Percentiles rank a stretch among this genome's conserved stretches.
These are phyloP conservation scores for Mastomys coucha DNA, from an alignment of 2,113 vertebrate species.

Conservation along the genomic window DNA sequence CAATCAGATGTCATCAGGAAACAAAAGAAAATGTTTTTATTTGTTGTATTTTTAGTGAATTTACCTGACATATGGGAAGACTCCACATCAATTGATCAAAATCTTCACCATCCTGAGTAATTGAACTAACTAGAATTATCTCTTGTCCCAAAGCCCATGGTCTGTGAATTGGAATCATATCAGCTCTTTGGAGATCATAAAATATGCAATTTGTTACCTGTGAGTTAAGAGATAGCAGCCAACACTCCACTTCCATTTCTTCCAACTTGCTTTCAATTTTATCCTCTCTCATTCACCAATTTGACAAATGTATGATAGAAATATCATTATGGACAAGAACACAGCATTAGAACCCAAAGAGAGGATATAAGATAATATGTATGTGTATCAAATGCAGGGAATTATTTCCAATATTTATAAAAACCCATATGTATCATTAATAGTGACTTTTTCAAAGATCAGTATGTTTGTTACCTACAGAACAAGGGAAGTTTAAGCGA, in stretches of 20 bases:
- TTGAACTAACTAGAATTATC: neutral
- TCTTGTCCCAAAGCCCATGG: neutral
- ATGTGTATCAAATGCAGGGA: neutral
- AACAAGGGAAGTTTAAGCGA: neutral
- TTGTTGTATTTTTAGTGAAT: neutral
- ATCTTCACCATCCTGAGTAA: neutral
- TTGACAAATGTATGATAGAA: neutral
- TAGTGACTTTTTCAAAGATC: neutral
- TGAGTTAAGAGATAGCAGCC: slow-evolving; percentile 48
- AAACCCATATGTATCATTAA: neutral
- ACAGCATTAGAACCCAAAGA: neutral
- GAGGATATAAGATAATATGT: neutral
- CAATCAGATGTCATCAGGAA: neutral
- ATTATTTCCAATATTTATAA: neutral
- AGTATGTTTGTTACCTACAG: neutral
- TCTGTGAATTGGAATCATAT: slow-evolving; percentile 41
- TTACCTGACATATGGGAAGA: neutral
- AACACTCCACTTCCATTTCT: slow-evolving; percentile 57
- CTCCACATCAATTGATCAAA: neutral
- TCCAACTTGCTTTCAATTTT: slow-evolving; percentile 65
- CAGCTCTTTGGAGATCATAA: slow-evolving; percentile 52
- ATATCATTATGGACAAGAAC: slow-evolving; percentile 1
- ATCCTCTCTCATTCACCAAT: neutral
- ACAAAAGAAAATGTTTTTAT: neutral
- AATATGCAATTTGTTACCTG: slow-evolving; percentile 56